phyloP scores from a whole-genome alignment of 2,113 vertebrate genomes.

The Dinomys branickii region DNA sequence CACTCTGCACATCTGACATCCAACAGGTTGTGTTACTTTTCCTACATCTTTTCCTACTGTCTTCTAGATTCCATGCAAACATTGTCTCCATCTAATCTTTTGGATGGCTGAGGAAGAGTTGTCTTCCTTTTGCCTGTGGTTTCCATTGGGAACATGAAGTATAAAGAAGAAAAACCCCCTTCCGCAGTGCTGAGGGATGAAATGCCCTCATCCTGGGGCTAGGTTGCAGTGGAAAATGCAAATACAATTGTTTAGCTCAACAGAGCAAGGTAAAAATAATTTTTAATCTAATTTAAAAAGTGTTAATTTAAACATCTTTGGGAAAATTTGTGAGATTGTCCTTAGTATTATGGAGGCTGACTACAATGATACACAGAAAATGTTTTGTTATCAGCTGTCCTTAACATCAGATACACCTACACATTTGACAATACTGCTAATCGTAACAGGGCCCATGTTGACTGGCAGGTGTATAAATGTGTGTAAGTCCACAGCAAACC shows the following conservation, averaged over 20 bases:
- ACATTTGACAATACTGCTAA: background rate
- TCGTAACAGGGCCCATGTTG: background rate
- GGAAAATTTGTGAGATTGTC: background rate
- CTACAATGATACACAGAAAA: background rate
- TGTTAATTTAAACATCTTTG: background rate
- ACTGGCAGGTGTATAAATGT: background rate
- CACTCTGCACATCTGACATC: background rate
- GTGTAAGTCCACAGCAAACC: background rate
- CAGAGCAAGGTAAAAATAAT: background rate
- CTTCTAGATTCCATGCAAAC: background rate
- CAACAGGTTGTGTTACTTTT: background rate
- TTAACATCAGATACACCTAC: background rate
- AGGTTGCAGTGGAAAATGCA: background rate
- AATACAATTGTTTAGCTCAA: background rate
- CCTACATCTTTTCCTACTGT: background rate
- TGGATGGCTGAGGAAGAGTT: background rate
- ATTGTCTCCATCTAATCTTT: background rate
- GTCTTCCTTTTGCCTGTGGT: background rate
- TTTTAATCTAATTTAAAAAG: background rate
- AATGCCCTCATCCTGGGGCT: background rate
- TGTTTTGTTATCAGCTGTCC: background rate
- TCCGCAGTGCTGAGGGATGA: accelerated
- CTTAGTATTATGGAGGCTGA: background rate
- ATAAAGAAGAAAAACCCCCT: background rate
- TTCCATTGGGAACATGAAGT: background rate